Conservation (phyloP, 2,797 vertebrate genomes). For the Sorex maritimensis region DNA sequence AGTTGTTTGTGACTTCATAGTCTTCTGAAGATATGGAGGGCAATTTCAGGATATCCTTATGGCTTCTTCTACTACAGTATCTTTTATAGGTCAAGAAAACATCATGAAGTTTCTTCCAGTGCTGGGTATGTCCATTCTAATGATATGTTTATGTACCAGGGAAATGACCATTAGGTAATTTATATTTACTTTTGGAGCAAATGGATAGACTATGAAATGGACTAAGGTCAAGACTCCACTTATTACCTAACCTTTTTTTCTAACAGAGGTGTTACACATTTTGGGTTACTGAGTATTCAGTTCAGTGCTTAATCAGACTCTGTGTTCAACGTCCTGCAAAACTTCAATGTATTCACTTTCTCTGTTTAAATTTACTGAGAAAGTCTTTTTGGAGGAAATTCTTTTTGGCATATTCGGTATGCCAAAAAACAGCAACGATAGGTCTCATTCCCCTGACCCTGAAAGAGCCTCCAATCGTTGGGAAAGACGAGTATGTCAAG, state of each 20-base stretch:
- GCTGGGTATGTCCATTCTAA: background rate
- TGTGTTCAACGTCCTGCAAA: background rate
- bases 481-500: too few species aligned
- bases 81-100: background rate
- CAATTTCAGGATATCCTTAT: background rate
- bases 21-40: background rate
- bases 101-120: background rate
- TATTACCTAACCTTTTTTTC: slow-evolving; percentile 37
- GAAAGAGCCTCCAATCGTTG: too few species aligned
- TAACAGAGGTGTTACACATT: background rate
- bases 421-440: too few species aligned
- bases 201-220: background rate
- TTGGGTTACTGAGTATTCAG: background rate
- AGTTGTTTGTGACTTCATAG: slow-evolving; percentile 13
- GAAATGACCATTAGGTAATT: background rate
- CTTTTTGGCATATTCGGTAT: too few species aligned
- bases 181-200: slow-evolving; percentile 15
- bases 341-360: background rate
- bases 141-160: background rate
- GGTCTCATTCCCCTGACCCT: too few species aligned
- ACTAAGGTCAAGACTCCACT: background rate
- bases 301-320: background rate
- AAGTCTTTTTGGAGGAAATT: background rate
- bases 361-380: background rate
- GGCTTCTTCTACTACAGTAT: background rate